Evolutionary conservation across 2,113 vertebrate genomes (phyloP), one percentile per base, ranked within the genome.

Genomic region (Pungitius pungitius): DNA sequence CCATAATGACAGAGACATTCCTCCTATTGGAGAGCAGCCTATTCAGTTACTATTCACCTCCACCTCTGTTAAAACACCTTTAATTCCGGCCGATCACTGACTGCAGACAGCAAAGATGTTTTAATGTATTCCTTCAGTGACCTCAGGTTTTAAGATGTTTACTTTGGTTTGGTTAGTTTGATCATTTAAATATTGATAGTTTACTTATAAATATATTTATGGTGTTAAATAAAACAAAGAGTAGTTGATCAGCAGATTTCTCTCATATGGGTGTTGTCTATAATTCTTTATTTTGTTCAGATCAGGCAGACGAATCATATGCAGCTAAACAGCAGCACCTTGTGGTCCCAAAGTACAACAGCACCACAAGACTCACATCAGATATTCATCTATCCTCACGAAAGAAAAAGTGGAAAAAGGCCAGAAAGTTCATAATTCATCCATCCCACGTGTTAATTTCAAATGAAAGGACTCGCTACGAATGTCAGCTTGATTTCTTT

Each of bases 1-100:
- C 69, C 81, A 91, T 87, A 87, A 91, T 92, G 78, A 89, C 84
- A 92, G 55, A 77, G 61, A 73, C 83, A 90, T 90, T 91, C 85
- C 80, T 82, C 75, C 77, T 80, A 82, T 85, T 86, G 73, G 83
- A 88, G 61, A 70, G 73, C 55, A 43, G 71, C 69, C 61, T 64
- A 56, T 49, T 57, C 71, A 75, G 69, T 54, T 55, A 49, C 33
- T 56, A 51, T 45, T 79, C 59, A 57, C 62, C 30, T 37, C 59
- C 42, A 51, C 76, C 73, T 79, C 24, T 11, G 13, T 54, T 24
- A 54, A 52, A 71, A 75, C 68, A 60, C 27, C 47, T 45, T 69
- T 66, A 66, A 62, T 59, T 58, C 42, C 35, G 51, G 27, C 2
- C 66, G 75, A 72, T 68, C 12, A 37, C 61, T 76, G 39, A 66